Conservation (phyloP, 2,797 vertebrate genomes). For the Amniataba percoides region DNA sequence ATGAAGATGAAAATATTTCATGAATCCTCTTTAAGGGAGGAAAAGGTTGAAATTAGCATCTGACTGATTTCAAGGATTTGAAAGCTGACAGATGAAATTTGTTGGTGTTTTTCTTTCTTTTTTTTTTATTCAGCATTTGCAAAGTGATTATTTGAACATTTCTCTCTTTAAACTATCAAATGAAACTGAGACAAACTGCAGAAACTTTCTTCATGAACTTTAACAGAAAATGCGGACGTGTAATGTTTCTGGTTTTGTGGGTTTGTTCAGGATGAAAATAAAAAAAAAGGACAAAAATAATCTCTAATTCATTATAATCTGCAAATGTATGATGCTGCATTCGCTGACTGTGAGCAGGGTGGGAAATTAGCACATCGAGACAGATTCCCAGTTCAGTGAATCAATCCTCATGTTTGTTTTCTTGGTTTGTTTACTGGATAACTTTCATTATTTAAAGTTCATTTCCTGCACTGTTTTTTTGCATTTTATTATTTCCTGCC, state of each 20-base stretch:
- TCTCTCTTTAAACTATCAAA: background rate
- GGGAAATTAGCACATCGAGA: background rate
- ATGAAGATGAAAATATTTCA: background rate
- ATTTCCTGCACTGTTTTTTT: background rate
- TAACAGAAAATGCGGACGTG: background rate
- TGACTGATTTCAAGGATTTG: background rate
- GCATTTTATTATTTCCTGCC: background rate
- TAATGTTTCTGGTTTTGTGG: background rate
- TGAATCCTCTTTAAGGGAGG: background rate
- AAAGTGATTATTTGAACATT: background rate
- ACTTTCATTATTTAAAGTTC: background rate
- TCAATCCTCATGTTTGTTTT: background rate
- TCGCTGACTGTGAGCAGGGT: constrained; percentile 26
- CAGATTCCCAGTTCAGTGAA: background rate
- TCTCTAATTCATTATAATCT: background rate
- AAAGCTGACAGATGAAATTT: background rate
- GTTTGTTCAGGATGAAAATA: background rate
- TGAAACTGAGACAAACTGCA: background rate
- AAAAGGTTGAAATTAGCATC: constrained; percentile 36
- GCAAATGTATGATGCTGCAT: background rate
- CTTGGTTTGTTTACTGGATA: no score
- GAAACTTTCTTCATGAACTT: background rate
- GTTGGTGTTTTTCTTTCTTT: background rate
- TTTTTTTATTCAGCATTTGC: background rate
- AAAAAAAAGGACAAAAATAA: background rate